Evolutionary conservation across 2,888 invertebrate genomes (phyloP).

Genomic region (Drosophila antonietae): DNA sequence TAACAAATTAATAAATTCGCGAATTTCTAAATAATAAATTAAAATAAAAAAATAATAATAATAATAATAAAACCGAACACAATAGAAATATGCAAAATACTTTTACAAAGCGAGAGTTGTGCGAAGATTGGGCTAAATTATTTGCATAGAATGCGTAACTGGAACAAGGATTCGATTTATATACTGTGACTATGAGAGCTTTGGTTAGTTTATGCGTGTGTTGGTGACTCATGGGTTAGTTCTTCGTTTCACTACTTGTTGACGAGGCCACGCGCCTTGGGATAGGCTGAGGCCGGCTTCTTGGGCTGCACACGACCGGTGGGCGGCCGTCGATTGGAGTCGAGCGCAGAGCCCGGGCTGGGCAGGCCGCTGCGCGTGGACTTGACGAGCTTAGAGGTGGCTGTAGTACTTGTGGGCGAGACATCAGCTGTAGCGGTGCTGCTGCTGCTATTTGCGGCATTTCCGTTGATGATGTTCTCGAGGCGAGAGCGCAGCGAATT

Average conservation of each 20-base stretch:
- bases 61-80: slow-evolving; percentile 7
- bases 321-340: slow-evolving; percentile 82
- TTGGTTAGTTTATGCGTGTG: slow-evolving; percentile 61
- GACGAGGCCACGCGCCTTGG: slow-evolving; percentile 84
- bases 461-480: slow-evolving; percentile 84
- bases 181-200: slow-evolving; percentile 70
- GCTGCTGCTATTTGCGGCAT: slow-evolving; percentile 55
- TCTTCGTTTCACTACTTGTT: slow-evolving; percentile 78
- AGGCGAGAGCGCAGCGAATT: slow-evolving; percentile 83
- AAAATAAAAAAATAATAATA: slow-evolving; percentile 10
- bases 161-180: slow-evolving; percentile 47
- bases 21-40: slow-evolving; percentile 28
- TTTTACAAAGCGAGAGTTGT: slow-evolving; percentile 67
- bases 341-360: slow-evolving; percentile 75
- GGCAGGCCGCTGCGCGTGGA: slow-evolving; percentile 73
- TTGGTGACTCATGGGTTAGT: slow-evolving; percentile 41
- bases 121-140: slow-evolving; percentile 64
- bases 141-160: slow-evolving; percentile 41
- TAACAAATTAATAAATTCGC: slow-evolving; percentile 43
- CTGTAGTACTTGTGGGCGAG: slow-evolving; percentile 28
- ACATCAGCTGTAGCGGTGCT: slow-evolving; percentile 19
- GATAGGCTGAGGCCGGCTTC: slow-evolving; percentile 84
- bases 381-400: slow-evolving; percentile 69
- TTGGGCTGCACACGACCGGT: slow-evolving; percentile 80
- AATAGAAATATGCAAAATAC: slow-evolving; percentile 61